These are phyloP conservation scores for Drosophila longiperda DNA, from an alignment of 2,888 invertebrate genomes.

Conservation along the genomic window DNA sequence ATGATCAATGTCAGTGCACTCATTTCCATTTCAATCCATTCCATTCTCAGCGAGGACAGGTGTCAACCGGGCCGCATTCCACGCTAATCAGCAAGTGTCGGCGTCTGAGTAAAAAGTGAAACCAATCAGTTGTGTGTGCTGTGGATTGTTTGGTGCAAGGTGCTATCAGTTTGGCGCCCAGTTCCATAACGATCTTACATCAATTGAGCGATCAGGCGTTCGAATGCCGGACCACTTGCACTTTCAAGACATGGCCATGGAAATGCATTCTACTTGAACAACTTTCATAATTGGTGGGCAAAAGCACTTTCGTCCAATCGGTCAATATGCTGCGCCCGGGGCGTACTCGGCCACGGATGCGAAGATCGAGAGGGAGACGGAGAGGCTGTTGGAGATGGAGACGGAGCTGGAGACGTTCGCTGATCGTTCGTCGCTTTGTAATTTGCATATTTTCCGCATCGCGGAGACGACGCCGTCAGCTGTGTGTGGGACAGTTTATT, in stretches of 20 bases:
- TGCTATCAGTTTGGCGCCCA: constrained; percentile 27
- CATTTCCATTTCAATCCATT: neutral
- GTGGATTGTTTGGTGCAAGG: constrained; percentile 16
- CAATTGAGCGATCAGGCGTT: constrained; percentile 56
- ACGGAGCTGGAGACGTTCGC: constrained; percentile 11
- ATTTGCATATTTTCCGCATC: constrained; percentile 79
- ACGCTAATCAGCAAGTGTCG: constrained; percentile 24
- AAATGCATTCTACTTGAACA: constrained; percentile 65
- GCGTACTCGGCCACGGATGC: constrained; percentile 7
- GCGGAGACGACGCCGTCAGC: constrained; percentile 57
- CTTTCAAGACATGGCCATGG: constrained; percentile 51
- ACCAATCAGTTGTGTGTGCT: constrained; percentile 19
- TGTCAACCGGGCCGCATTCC: constrained; percentile 31
- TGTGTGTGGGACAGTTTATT: constrained; percentile 59
- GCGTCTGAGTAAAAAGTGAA: constrained; percentile 47
- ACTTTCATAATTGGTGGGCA: constrained; percentile 66
- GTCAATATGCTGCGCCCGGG: constrained; percentile 45
- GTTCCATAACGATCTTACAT: constrained; percentile 69
- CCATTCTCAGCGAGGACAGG: constrained; percentile 6
- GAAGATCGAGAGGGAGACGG: neutral
- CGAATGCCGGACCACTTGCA: constrained; percentile 65
- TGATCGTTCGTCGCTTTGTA: constrained; percentile 40
- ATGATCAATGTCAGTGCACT: constrained; percentile 9
- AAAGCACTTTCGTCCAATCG: constrained; percentile 68
- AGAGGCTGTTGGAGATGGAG: neutral